These are phyloP conservation scores for Thermophis baileyi DNA, from an alignment of 2,113 vertebrate genomes.

Conservation along the genomic window DNA sequence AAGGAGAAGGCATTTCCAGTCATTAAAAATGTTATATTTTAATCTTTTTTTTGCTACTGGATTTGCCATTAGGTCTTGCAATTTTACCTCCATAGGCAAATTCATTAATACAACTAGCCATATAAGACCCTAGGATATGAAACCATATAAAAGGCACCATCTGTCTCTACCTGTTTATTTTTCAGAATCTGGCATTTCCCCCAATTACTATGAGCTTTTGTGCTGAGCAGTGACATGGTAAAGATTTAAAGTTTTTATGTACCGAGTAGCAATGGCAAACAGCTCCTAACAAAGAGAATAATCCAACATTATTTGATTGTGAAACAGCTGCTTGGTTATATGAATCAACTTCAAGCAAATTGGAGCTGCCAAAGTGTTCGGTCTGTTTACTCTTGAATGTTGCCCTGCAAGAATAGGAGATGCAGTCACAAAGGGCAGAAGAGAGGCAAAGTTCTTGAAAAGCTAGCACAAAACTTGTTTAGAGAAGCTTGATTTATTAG, in stretches of 20 bases:
- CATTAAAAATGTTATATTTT: not conserved
- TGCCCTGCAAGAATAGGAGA: constrained; percentile 24
- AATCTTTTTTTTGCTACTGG: not conserved
- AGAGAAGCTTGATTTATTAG: constrained; percentile 1
- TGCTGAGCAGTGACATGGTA: not conserved
- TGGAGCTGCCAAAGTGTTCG: constrained; percentile 53
- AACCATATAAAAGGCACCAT: not conserved
- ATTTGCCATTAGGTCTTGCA: not conserved
- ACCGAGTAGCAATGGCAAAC: not conserved
- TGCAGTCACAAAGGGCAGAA: constrained; percentile 49
- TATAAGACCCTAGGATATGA: not conserved
- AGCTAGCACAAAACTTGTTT: not conserved
- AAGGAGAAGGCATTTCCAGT: not conserved
- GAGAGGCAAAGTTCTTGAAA: rapidly evolving
- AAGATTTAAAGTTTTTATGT: not conserved
- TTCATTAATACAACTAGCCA: not conserved
- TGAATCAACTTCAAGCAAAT: constrained; percentile 36
- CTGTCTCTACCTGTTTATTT: not conserved
- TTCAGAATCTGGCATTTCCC: not conserved
- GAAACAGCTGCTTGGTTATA: not conserved
- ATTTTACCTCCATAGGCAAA: not conserved
- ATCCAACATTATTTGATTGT: not conserved
- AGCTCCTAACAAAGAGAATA: not conserved
- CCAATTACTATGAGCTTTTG: not conserved
- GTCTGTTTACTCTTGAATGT: constrained; percentile 55